Conservation (phyloP, 2,888 invertebrate species). For the Therioaphis trifolii region DNA sequence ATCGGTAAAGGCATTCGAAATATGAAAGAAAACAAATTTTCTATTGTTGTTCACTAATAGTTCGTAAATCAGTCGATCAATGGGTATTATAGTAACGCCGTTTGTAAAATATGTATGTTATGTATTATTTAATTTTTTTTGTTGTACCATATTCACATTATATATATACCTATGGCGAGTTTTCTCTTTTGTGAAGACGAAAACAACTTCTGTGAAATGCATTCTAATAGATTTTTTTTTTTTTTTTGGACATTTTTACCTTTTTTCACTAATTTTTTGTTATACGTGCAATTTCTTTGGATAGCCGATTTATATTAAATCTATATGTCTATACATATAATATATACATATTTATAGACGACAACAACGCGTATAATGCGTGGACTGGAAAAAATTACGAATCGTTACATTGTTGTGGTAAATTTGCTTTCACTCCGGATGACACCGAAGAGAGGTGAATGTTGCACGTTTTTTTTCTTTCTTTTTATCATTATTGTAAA, state of each 20-base stretch:
- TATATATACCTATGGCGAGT: not conserved
- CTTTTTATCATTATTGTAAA: conserved; percentile 9
- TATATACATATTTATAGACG: not conserved
- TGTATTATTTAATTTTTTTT: not conserved
- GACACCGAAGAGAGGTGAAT: conserved; percentile 46
- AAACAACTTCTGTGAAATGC: conserved; percentile 35
- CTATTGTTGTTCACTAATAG: too few relatives aligned
- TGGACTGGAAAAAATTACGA: conserved; percentile 40
- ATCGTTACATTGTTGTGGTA: conserved; percentile 40
- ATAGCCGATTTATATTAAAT: not conserved
- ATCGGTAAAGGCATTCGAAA: too few relatives aligned
- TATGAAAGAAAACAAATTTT: too few relatives aligned
- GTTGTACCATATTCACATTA: not conserved
- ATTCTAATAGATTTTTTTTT: conserved; percentile 34
- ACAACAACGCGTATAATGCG: not conserved
- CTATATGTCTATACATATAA: too few relatives aligned
- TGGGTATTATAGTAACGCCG: too few relatives aligned
- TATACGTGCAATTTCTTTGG: conserved; percentile 39
- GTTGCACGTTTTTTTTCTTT: conserved; percentile 16
- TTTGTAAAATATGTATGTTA: not conserved
- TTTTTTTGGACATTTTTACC: conserved; percentile 33
- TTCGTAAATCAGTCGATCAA: too few relatives aligned
- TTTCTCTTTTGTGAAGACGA: conserved; percentile 49
- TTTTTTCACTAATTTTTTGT: conserved; percentile 16
- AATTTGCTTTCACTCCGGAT: conserved; percentile 60